phyloP scores from a whole-genome alignment of 2,888 invertebrate species.

The Cryptus armator region DNA sequence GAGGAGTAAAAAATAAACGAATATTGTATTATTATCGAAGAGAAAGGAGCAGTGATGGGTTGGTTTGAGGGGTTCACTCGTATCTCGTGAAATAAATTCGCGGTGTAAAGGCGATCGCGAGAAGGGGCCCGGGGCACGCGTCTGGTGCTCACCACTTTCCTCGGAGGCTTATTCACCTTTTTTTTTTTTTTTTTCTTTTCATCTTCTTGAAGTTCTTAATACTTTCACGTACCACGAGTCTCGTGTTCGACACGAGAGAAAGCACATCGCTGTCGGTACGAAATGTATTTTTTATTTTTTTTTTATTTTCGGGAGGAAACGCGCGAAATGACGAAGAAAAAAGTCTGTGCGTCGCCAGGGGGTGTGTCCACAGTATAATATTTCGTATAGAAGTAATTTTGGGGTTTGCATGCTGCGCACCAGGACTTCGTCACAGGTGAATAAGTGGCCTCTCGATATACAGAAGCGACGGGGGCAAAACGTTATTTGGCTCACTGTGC shows the following conservation, averaged over 20 bases:
- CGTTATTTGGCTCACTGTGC: conserved; percentile 7
- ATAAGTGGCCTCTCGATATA: conserved; percentile 48
- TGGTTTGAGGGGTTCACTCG: neutral
- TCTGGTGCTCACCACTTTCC: conserved; percentile 46
- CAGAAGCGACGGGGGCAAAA: neutral
- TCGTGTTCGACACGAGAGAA: conserved; percentile 28
- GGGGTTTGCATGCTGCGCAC: conserved; percentile 36
- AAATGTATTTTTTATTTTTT: neutral
- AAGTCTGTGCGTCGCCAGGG: neutral
- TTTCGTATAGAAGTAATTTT: conserved; percentile 43
- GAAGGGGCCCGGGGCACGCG: conserved; percentile 60
- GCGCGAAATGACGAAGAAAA: conserved; percentile 32
- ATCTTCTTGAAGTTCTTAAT: conserved; percentile 15
- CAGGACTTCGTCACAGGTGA: conserved; percentile 64
- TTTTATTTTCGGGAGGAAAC: conserved; percentile 23
- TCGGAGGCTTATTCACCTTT: neutral
- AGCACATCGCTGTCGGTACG: conserved; percentile 20
- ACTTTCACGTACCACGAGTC: conserved; percentile 9
- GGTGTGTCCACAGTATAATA: conserved; percentile 3
- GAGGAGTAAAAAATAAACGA: conserved; percentile 5
- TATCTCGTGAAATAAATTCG: conserved; percentile 40
- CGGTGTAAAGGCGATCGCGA: conserved; percentile 9
- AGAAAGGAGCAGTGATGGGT: conserved; percentile 31
- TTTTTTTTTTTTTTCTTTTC: neutral
- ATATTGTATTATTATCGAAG: conserved; percentile 52